A percentile compares a stretch with the other conserved stretches of the same genome.
These are phyloP conservation scores for Sitta carolinensis DNA, from an alignment of 2,797 vertebrate species.

Conservation along the genomic window DNA sequence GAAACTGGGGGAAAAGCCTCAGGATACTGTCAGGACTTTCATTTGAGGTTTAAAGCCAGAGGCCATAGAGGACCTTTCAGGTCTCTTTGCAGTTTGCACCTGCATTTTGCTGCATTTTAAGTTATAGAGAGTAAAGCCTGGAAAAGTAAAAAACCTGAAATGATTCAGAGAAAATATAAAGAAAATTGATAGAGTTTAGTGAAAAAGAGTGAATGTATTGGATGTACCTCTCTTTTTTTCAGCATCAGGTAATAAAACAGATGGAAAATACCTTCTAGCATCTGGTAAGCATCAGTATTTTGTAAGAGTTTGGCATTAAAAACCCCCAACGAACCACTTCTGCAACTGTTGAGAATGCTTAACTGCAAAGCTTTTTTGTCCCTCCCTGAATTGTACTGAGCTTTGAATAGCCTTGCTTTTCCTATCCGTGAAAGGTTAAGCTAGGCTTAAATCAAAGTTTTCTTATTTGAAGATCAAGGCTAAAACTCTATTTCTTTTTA, in stretches of 20 bases:
- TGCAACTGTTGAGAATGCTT: background rate
- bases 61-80: background rate
- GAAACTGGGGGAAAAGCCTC: background rate
- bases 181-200: background rate
- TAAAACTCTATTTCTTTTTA: slow-evolving; percentile 5
- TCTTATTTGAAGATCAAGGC: slow-evolving; percentile 3
- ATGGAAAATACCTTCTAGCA: background rate
- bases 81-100: background rate
- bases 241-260: background rate
- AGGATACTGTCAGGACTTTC: background rate
- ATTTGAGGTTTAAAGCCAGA: background rate
- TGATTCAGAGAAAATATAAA: background rate
- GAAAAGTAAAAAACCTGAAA: background rate
- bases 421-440: background rate
- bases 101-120: background rate
- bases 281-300: background rate
- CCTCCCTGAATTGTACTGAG: background rate
- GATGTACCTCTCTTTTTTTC: background rate
- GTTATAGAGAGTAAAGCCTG: background rate
- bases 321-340: background rate
- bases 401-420: background rate
- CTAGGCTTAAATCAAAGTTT: background rate
- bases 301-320: background rate
- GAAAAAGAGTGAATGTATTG: background rate
- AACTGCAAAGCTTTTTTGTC: background rate